phyloP scores from a whole-genome alignment of 1,140 invertebrate species.

The Hylyphantes graminicola region DNA sequence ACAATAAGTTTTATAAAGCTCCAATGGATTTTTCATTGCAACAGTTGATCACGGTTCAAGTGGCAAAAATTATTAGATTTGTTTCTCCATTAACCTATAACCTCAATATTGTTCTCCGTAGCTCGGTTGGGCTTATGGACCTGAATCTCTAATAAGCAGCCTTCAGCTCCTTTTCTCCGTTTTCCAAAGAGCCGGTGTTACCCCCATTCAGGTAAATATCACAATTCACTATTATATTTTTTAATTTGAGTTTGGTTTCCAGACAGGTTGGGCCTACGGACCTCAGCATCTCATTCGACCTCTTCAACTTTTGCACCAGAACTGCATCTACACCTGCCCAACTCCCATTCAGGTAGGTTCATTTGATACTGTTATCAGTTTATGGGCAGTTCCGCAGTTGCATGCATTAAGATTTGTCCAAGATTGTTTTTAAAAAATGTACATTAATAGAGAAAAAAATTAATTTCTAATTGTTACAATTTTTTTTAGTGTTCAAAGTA shows the following conservation, averaged over 20 bases:
- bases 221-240: not conserved
- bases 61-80: too few species aligned
- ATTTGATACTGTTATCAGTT: not conserved
- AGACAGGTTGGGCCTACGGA: constrained; percentile 94
- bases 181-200: constrained; percentile 88
- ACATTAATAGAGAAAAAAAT: too few species aligned
- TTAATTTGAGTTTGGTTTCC: constrained; percentile 63
- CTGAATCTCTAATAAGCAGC: constrained; percentile 81
- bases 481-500: too few species aligned
- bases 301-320: constrained; percentile 91
- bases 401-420: too few species aligned
- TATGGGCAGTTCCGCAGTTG: too few species aligned
- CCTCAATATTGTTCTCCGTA: constrained; percentile 65
- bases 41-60: too few species aligned
- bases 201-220: constrained; percentile 75
- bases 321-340: constrained; percentile 88
- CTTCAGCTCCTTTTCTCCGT: constrained; percentile 94
- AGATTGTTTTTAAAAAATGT: too few species aligned
- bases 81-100: not conserved
- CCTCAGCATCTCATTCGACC: constrained; percentile 83
- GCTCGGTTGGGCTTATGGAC: constrained; percentile 91
- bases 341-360: constrained; percentile 78
- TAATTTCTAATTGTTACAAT: too few species aligned
- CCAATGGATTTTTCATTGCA: too few species aligned
- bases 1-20: too few species aligned